Conservation (phyloP, 2,888 invertebrate genomes). For the Eudemis profundana region DNA sequence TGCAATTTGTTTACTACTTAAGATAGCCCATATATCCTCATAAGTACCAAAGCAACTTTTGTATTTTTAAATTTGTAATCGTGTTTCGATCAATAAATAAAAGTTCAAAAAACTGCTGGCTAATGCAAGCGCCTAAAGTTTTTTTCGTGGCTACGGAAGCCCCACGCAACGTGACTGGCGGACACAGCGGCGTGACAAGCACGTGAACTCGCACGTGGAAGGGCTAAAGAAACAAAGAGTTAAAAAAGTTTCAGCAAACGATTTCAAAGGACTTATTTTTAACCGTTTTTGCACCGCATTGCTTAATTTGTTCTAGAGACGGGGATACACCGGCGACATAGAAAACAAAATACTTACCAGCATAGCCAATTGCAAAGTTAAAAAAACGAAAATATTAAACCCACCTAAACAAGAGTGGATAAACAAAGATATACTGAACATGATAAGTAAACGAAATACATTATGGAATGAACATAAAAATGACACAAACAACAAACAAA, state of each 20-base stretch:
- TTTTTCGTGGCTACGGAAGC: conserved; percentile 8
- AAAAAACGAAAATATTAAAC: background rate
- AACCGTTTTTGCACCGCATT: background rate
- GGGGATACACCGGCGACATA: no score
- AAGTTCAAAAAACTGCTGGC: no score
- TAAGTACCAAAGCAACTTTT: no score
- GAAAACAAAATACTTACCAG: no score
- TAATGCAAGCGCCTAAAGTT: background rate
- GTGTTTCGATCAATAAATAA: no score
- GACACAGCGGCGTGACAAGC: background rate
- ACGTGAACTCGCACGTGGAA: conserved; percentile 12
- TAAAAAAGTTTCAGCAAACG: background rate
- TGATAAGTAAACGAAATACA: background rate
- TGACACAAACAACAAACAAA: background rate
- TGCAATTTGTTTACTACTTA: no score
- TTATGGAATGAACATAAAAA: background rate
- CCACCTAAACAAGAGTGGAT: background rate
- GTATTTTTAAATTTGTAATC: no score
- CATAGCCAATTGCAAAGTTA: no score
- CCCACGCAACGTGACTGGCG: background rate
- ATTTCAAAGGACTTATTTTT: background rate
- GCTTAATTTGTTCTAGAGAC: no score
- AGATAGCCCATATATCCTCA: no score
- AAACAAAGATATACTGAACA: background rate
- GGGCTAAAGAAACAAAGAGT: background rate